Percentiles rank a stretch among this genome's conserved stretches.
Evolutionary conservation across 2,888 invertebrate species (phyloP).

Genomic region (Spodoptera exigua): DNA sequence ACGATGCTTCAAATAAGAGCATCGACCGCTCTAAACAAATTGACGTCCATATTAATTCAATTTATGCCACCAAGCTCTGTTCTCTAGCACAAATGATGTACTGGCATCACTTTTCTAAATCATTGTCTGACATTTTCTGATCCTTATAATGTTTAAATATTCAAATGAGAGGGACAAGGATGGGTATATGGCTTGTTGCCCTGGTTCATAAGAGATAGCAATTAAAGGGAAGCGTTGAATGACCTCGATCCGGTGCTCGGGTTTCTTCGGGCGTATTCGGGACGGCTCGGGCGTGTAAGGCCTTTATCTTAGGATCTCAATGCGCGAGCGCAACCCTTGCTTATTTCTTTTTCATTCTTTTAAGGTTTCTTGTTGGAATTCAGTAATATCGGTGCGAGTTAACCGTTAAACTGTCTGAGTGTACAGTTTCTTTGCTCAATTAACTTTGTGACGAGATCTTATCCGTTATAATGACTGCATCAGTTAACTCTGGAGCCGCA

Average conservation of each 20-base stretch:
- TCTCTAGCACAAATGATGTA: constrained; percentile 69
- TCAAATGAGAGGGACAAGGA: constrained; percentile 75
- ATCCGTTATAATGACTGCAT: constrained; percentile 50
- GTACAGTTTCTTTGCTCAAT: constrained; percentile 62
- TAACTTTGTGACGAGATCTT: constrained; percentile 58
- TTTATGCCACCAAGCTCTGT: constrained; percentile 70
- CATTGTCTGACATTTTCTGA: constrained; percentile 74
- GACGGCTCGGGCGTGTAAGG: constrained; percentile 69
- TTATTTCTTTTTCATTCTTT: constrained; percentile 54
- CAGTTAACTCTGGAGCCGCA: constrained; percentile 40
- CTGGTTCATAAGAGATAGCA: constrained; percentile 79
- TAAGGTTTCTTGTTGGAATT: constrained; percentile 61
- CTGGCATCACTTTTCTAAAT: constrained; percentile 76
- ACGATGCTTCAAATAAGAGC: constrained; percentile 61
- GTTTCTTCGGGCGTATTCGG: constrained; percentile 75
- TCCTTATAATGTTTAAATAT: constrained; percentile 75
- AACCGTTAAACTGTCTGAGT: constrained; percentile 50
- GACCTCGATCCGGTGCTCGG: constrained; percentile 78
- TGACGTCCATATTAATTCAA: constrained; percentile 80
- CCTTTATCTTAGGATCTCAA: constrained; percentile 80
- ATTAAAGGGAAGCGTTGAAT: constrained; percentile 76
- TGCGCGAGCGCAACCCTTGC: constrained; percentile 80
- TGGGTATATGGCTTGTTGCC: constrained; percentile 55
- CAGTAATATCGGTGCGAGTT: constrained; percentile 38
- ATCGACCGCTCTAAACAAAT: constrained; percentile 71